phyloP scores from a whole-genome alignment of 2,888 invertebrate genomes.

The Brachylomia viminalis region DNA sequence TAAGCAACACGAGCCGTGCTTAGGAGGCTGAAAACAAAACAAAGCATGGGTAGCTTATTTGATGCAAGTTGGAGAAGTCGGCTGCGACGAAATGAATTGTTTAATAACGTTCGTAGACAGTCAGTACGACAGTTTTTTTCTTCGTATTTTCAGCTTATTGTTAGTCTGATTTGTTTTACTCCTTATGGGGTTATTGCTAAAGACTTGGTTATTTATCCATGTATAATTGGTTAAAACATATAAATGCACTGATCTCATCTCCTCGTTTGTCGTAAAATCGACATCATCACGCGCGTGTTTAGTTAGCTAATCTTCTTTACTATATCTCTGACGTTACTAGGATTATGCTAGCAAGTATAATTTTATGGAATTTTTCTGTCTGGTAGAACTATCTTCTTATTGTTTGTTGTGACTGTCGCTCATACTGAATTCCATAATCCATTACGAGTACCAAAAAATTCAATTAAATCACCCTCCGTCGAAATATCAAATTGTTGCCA shows the following conservation, averaged over 20 bases:
- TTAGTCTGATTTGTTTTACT: neutral
- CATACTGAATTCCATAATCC: slow-evolving; percentile 26
- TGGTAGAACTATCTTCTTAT: neutral
- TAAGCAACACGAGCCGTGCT: slow-evolving; percentile 11
- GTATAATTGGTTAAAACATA: neutral
- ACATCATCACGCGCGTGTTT: neutral
- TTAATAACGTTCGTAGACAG: slow-evolving; percentile 53
- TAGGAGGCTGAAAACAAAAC: slow-evolving; percentile 15
- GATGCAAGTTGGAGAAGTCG: slow-evolving; percentile 34
- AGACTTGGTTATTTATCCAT: neutral
- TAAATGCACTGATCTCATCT: neutral
- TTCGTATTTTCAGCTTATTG: slow-evolving; percentile 28
- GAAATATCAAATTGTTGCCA: slow-evolving; percentile 73
- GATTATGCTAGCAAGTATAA: neutral
- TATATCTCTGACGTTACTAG: neutral
- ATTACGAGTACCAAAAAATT: slow-evolving; percentile 71
- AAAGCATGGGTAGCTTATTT: slow-evolving; percentile 35
- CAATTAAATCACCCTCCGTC: slow-evolving; percentile 75
- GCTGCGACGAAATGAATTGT: slow-evolving; percentile 50
- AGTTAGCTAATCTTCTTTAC: neutral
- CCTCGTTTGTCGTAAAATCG: neutral
- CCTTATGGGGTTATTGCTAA: neutral
- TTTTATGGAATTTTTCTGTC: neutral
- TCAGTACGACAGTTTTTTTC: slow-evolving; percentile 1
- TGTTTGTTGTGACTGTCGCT: slow-evolving; percentile 11